A percentile compares a stretch with the other conserved stretches of the same genome.
phyloP scores from a whole-genome alignment of 2,888 invertebrate genomes.

The Metacarcinus magister region DNA sequence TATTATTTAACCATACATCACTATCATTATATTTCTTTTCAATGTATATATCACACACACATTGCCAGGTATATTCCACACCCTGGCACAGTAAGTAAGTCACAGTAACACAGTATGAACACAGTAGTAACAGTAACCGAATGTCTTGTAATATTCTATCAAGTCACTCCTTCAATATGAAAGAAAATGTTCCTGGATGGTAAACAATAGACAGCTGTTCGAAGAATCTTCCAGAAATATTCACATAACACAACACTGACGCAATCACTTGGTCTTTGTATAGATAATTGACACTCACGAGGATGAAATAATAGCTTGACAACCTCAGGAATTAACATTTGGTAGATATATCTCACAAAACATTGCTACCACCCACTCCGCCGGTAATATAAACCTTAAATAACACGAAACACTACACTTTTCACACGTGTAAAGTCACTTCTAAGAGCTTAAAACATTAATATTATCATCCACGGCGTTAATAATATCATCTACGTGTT shows the following conservation, averaged over 20 bases:
- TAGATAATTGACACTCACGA: neutral
- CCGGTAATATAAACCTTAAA: constrained; percentile 22
- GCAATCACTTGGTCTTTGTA: neutral
- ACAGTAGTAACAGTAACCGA: neutral
- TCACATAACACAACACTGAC: neutral
- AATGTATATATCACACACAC: too few relatives aligned
- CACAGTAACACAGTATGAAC: neutral
- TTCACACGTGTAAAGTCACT: neutral
- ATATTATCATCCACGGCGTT: neutral
- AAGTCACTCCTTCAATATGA: neutral
- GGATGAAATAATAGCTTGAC: neutral
- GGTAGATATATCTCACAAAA: neutral
- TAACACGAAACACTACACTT: neutral
- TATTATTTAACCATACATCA: too few relatives aligned
- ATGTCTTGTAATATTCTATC: neutral
- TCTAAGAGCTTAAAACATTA: neutral
- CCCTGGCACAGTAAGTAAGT: too few relatives aligned
- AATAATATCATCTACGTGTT: neutral
- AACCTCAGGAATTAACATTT: neutral
- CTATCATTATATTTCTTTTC: too few relatives aligned
- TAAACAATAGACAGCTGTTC: constrained; percentile 73
- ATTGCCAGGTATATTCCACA: too few relatives aligned
- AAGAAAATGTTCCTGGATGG: constrained; percentile 72
- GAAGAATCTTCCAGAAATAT: constrained; percentile 65
- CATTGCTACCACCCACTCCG: constrained; percentile 8